These are phyloP conservation scores for Arrhopalites spinosus DNA, from an alignment of 2,888 invertebrate genomes.

Conservation along the genomic window DNA sequence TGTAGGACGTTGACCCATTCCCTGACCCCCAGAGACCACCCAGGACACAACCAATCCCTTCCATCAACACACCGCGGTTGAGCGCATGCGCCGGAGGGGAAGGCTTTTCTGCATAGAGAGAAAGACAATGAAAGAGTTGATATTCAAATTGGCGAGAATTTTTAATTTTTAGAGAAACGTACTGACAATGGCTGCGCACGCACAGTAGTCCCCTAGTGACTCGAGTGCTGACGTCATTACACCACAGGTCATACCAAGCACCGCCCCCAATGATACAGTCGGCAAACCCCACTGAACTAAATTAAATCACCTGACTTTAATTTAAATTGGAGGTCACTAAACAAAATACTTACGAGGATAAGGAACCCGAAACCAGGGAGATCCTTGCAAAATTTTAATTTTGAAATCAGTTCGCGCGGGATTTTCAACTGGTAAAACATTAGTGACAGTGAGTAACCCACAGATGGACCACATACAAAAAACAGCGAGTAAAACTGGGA, in stretches of 20 bases:
- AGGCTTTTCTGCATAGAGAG: slow-evolving; percentile 67
- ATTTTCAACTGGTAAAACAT: slow-evolving; percentile 69
- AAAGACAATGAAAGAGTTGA: no score
- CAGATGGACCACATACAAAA: slow-evolving; percentile 77
- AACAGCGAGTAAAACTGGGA: slow-evolving; percentile 58
- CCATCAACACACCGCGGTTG: slow-evolving; percentile 82
- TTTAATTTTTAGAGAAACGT: no score
- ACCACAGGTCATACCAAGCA: slow-evolving; percentile 77
- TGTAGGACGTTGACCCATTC: slow-evolving; percentile 86
- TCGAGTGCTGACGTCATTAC: slow-evolving; percentile 77
- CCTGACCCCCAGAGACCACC: slow-evolving; percentile 86
- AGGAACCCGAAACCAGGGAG: slow-evolving; percentile 81
- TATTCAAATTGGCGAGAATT: no score
- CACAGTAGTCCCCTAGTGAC: slow-evolving; percentile 77
- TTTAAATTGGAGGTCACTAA: no score
- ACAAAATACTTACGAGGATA: slow-evolving; percentile 69
- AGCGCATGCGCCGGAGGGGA: slow-evolving; percentile 85
- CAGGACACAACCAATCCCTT: slow-evolving; percentile 79
- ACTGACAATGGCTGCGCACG: slow-evolving; percentile 67
- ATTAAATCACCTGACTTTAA: no score
- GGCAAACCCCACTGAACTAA: slow-evolving; percentile 78
- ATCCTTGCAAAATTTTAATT: slow-evolving; percentile 70
- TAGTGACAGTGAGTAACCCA: slow-evolving; percentile 69
- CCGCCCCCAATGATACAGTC: slow-evolving; percentile 71
- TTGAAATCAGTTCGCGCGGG: slow-evolving; percentile 76